Evolutionary conservation across 2,888 invertebrate species (phyloP).

Genomic region (Pyralis farinalis): DNA sequence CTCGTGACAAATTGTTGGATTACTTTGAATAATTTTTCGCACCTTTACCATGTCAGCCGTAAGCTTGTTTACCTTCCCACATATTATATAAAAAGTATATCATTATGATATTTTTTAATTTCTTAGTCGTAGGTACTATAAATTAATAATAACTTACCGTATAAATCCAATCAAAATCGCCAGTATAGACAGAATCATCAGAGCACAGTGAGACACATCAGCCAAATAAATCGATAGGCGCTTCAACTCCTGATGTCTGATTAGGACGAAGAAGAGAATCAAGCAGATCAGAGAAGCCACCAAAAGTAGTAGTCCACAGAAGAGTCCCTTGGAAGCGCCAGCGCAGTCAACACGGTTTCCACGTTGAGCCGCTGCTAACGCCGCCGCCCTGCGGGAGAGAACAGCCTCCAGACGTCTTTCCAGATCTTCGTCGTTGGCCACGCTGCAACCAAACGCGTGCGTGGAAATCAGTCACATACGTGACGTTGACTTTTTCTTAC

Average conservation of each 20-base stretch:
- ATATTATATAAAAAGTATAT: too few species aligned
- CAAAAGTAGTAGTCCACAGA: slow-evolving; percentile 93
- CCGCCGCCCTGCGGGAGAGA: slow-evolving; percentile 92
- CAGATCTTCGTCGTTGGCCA: slow-evolving; percentile 88
- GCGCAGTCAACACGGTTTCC: slow-evolving; percentile 96
- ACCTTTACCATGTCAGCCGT: too few species aligned
- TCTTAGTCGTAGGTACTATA: too few species aligned
- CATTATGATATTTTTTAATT: too few species aligned
- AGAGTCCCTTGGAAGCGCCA: slow-evolving; percentile 95
- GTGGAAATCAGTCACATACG: slow-evolving; percentile 44
- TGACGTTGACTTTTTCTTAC: slow-evolving; percentile 12
- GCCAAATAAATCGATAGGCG: slow-evolving; percentile 94
- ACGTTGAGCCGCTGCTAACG: slow-evolving; percentile 90
- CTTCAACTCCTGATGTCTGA: slow-evolving; percentile 91
- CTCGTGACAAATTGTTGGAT: too few species aligned
- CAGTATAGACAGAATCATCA: slow-evolving; percentile 93
- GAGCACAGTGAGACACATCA: slow-evolving; percentile 93
- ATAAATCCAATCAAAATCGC: slow-evolving; percentile 95
- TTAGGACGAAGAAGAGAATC: slow-evolving; percentile 97
- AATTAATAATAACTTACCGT: slow-evolving; percentile 79
- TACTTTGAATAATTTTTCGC: too few species aligned
- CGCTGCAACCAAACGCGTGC: slow-evolving; percentile 77
- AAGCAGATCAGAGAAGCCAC: slow-evolving; percentile 95
- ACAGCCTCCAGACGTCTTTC: slow-evolving; percentile 94
- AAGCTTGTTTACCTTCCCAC: too few species aligned